phyloP scores from a whole-genome alignment of 1,140 invertebrate species.

The Parasteatoda tepidariorum region DNA sequence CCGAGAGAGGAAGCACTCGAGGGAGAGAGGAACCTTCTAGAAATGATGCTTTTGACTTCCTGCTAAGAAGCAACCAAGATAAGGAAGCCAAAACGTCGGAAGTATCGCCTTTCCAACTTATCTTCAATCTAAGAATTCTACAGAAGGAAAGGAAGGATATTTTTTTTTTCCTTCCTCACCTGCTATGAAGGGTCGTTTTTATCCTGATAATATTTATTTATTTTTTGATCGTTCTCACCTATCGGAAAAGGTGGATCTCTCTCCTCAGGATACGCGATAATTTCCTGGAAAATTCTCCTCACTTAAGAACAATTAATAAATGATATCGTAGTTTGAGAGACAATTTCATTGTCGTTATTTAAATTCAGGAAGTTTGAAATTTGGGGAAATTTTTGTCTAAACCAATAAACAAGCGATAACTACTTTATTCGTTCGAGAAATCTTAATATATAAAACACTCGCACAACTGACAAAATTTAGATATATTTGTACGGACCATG shows the following conservation, averaged over 20 bases:
- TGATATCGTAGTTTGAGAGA: conserved; percentile 46
- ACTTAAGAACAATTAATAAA: conserved; percentile 53
- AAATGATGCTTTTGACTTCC: no score
- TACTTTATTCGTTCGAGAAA: no score
- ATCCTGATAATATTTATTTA: no score
- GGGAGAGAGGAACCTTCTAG: conserved; percentile 5
- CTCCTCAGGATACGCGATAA: conserved; percentile 45
- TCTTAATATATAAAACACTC: no score
- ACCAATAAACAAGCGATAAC: no score
- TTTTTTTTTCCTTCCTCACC: conserved; percentile 15
- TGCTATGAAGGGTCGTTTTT: no score
- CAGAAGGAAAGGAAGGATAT: neutral
- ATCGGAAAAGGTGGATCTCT: conserved; percentile 37
- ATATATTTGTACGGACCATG: no score
- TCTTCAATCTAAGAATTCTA: conserved; percentile 45
- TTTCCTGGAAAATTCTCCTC: conserved; percentile 31
- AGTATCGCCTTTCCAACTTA: conserved; percentile 34
- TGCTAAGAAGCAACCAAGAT: conserved; percentile 31
- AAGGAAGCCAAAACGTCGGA: conserved; percentile 34
- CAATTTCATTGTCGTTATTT: no score
- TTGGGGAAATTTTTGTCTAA: no score
- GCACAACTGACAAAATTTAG: no score
- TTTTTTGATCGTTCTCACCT: conserved; percentile 42
- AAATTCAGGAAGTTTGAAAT: no score
- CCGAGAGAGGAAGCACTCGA: conserved; percentile 33